phyloP scores from a whole-genome alignment of 2,113 vertebrate genomes.

The Benitochromis conjunctus region DNA sequence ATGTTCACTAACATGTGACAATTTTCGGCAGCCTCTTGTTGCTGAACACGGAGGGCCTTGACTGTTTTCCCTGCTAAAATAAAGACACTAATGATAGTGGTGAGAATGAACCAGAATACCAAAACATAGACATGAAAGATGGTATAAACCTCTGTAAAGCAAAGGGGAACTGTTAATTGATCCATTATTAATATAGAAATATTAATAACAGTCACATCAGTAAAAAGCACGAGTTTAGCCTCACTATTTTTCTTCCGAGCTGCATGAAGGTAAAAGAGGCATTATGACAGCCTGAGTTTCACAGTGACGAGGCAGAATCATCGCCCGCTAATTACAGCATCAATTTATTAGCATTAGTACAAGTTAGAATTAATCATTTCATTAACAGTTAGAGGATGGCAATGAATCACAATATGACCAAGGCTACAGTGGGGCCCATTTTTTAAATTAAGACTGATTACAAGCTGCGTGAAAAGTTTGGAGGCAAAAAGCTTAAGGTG shows the following conservation, averaged over 20 bases:
- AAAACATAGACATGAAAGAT: neutral
- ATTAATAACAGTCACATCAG: neutral
- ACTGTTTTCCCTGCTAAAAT: neutral
- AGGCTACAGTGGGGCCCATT: conserved; percentile 10
- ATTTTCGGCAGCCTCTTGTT: neutral
- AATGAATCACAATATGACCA: conserved; percentile 67
- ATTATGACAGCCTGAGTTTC: conserved; percentile 20
- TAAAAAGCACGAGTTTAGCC: neutral
- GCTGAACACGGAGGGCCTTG: neutral
- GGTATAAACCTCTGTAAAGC: neutral
- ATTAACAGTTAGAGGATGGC: conserved; percentile 57
- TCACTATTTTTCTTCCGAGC: neutral
- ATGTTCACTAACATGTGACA: neutral
- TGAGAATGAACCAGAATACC: neutral
- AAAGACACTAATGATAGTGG: neutral
- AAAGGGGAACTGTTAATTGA: neutral
- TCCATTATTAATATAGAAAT: neutral
- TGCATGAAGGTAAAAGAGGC: neutral
- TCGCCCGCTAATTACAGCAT: conserved; percentile 60
- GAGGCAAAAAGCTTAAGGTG: conserved; percentile 43
- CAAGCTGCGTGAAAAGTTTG: conserved; percentile 32
- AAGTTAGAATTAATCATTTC: conserved; percentile 72
- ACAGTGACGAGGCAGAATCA: conserved; percentile 35
- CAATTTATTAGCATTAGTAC: conserved; percentile 68
- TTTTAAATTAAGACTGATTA: conserved; percentile 65